Evolutionary conservation across 2,113 vertebrate genomes (phyloP).

Genomic region (Symphodus melops): DNA sequence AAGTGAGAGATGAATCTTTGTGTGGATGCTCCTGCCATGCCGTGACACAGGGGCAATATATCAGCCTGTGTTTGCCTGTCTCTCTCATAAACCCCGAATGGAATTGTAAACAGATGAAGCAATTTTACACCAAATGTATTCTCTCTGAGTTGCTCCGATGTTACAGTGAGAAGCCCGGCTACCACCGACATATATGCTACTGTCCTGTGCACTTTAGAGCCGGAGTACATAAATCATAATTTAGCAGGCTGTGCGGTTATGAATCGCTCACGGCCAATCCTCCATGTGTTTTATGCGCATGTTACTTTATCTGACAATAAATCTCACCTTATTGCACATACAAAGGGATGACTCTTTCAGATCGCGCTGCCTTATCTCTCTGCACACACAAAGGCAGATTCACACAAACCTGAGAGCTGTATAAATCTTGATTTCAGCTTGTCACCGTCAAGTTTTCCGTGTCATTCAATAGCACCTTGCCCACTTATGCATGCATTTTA

Average conservation of each 20-base stretch:
- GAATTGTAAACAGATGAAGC: constrained; percentile 85
- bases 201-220: constrained; percentile 68
- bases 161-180: constrained; percentile 51
- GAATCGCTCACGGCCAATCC: constrained; percentile 78
- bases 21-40: constrained; percentile 82
- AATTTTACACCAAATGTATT: constrained; percentile 81
- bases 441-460: constrained; percentile 69
- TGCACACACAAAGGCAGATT: not conserved
- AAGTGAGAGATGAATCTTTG: constrained; percentile 86
- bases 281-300: constrained; percentile 59
- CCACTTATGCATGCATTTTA: constrained; percentile 48
- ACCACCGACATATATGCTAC: constrained; percentile 62
- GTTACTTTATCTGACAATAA: constrained; percentile 75
- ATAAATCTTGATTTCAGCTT: constrained; percentile 53
- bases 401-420: constrained; percentile 14
- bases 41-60: constrained; percentile 81
- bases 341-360: constrained; percentile 47
- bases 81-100: constrained; percentile 82
- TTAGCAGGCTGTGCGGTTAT: constrained; percentile 75
- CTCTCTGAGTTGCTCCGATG: constrained; percentile 61
- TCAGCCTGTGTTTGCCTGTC: constrained; percentile 82
- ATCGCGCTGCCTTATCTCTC: not conserved
- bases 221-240: constrained; percentile 80
- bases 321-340: constrained; percentile 76
- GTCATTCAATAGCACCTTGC: constrained; percentile 67